Base-by-base conservation (phyloP, 2,888 invertebrate genomes). In the Amblyjoppa fuscipennis region DNA sequence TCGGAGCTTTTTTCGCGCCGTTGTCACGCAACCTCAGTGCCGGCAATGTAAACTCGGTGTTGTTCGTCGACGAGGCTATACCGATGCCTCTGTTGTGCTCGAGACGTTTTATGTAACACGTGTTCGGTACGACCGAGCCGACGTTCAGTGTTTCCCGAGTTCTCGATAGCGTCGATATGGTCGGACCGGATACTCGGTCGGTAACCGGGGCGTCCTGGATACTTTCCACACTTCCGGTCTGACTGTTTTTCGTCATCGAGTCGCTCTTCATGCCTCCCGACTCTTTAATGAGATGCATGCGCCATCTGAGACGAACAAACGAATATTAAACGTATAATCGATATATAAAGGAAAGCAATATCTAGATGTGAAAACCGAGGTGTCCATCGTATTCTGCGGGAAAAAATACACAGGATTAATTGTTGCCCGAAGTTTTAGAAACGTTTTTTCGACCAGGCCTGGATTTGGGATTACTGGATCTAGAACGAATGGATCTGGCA, bases 281-380 rank as follows among this genome's bases (percentile, higher is more conserved):
- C 49, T 92, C 91, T 51, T 91, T 91, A 5, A 91, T 84, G 3
- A 91, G 68, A n/a, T 91, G 91, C 88, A 92, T 90, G 31, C 91
- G 91, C 93, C 93, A 94, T 51, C 93, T 94, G 82, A 31, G 83
- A 73, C 41, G 13, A 73, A 49, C 49, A 28, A 70, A 13, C 25
- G 2, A 16, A 34, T 64, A 1, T 64, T 74, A 73, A 45, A 9
- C 25, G 7, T 31, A 69, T 68, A 11, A 38, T 25, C 20, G 28
- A 56, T 16, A 71, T 34, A 59, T 59, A 56, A 56, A 6, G n/a
- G 6, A 6, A 6, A 6, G 6, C 6, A 0, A 34, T 34, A 6
- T 34, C 34, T 34, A 6, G 34, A 1, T 34, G 34, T 34, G 34
- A 34, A 34, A 34, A 34, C 34, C 34, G 6, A 34, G 6, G 34